phyloP scores from a whole-genome alignment of 2,113 vertebrate species.

The Amia ocellicauda region DNA sequence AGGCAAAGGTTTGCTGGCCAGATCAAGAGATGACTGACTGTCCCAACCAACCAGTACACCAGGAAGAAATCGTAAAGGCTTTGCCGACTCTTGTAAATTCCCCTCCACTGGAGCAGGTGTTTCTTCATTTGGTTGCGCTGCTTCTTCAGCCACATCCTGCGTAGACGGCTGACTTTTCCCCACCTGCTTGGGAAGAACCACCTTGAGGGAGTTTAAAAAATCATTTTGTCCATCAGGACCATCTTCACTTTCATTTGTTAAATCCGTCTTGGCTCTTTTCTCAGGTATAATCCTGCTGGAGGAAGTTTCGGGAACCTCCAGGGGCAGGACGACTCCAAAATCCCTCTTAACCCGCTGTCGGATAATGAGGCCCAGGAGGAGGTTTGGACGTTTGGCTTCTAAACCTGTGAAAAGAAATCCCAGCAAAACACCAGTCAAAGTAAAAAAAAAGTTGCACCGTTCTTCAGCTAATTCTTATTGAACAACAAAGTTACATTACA shows the following conservation, averaged over 20 bases:
- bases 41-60: slow-evolving; percentile 91
- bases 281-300: slow-evolving; percentile 68
- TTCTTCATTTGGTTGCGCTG: slow-evolving; percentile 56
- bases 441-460: background rate
- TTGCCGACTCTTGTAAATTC: slow-evolving; percentile 69
- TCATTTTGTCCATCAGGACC: slow-evolving; percentile 76
- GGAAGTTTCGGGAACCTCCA: slow-evolving; percentile 65
- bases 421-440: background rate
- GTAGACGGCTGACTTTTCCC: slow-evolving; percentile 66
- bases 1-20: slow-evolving; percentile 69
- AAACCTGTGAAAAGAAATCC: slow-evolving; percentile 71
- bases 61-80: slow-evolving; percentile 90
- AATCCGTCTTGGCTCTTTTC: slow-evolving; percentile 71
- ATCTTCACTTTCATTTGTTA: slow-evolving; percentile 55
- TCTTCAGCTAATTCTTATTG: background rate
- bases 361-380: slow-evolving; percentile 90
- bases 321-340: slow-evolving; percentile 58
- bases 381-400: slow-evolving; percentile 86
- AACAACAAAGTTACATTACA: background rate
- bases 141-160: slow-evolving; percentile 51
- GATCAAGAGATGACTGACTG: slow-evolving; percentile 76
- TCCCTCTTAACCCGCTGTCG: slow-evolving; percentile 88
- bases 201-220: slow-evolving; percentile 80
- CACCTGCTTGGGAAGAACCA: slow-evolving; percentile 73
- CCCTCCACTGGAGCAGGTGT: slow-evolving; percentile 59